Base-by-base conservation (phyloP, 2,797 vertebrate species). In the Rhabdomys pumilio region DNA sequence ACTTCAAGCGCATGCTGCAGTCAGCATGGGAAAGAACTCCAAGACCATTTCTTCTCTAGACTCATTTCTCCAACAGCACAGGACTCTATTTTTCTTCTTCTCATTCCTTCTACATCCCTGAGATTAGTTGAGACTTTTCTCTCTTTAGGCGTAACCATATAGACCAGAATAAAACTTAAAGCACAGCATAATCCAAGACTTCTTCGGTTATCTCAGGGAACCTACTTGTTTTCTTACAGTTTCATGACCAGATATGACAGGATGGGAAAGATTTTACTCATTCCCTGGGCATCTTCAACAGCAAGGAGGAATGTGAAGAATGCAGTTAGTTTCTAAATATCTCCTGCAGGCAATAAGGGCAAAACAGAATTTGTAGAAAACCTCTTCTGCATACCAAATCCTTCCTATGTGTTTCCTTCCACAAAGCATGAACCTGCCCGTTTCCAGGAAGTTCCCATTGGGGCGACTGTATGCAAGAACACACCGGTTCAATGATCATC, bases 321-420 rank as follows among this genome's bases (percentile, higher is more conserved):
- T 79, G 53, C 8, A 61, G 69, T 80, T 44, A 17, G 26, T 77
- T 81, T 75, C 53, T 94, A 96, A 59, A 69, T 81, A 22, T 20
- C 92, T 88, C 44, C 24, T 76, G 63, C 90, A 90, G 88, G 29
- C 75, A 93, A 89, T 29, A 90, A 65, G 69, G 41, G 88, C n/a
- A 69, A 96, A 96, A 50, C 2, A 31, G 59, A 91, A 22, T 93
- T 84, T 75, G 31, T 82, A 80, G 92, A 50, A 81, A 91, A 84
- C 73, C 8, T 76, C 67, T 44, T 93, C 73, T 69, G n/a, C 29
- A 79, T 38, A 65, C 44, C 20, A 41, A 92, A 94, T 88, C 34
- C 29, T 2, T 94, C 44, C 41, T 26, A 80, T 22, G 17, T 31
- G 22, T 84, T 88, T 94, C 80, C 44, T 57, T 34, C 3, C 20